A percentile compares a stretch with the other conserved stretches of the same genome.
Evolutionary conservation across 2,113 vertebrate species (phyloP).

Genomic region (Paradisaea rubra): DNA sequence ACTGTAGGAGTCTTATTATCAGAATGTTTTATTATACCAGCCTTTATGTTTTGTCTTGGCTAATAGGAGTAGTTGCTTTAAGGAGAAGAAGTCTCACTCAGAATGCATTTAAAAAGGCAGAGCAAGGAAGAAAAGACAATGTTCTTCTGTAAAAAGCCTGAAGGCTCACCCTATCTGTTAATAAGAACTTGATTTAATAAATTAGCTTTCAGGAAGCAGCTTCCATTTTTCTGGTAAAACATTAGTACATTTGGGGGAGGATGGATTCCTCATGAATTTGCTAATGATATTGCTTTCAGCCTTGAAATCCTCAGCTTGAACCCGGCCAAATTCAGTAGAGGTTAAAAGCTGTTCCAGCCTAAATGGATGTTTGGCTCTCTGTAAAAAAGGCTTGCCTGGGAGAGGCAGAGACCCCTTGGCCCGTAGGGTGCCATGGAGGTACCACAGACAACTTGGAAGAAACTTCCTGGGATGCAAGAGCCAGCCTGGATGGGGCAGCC

Average conservation of each 20-base stretch:
- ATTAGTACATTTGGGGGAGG: background rate
- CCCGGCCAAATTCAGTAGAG: background rate
- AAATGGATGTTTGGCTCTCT: background rate
- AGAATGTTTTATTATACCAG: background rate
- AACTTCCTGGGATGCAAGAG: background rate
- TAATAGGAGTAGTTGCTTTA: background rate
- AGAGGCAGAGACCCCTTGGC: background rate
- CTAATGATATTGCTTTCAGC: slow-evolving; percentile 26
- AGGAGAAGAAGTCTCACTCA: background rate
- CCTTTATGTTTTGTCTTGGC: background rate
- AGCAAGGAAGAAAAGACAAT: background rate
- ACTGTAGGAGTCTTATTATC: background rate
- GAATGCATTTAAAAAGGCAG: background rate
- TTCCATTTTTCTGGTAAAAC: slow-evolving; percentile 37
- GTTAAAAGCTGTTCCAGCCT: slow-evolving; percentile 18
- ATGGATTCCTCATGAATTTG: background rate
- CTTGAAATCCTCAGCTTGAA: background rate
- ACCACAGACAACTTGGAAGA: background rate
- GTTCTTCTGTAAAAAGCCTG: background rate
- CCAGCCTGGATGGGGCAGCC: background rate
- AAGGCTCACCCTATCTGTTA: background rate
- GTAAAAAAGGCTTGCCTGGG: background rate
- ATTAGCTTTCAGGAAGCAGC: slow-evolving; percentile 22
- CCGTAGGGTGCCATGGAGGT: fast-evolving
- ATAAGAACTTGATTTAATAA: slow-evolving; percentile 23